A percentile compares a stretch with the other conserved stretches of the same genome.
Conservation (phyloP, 2,888 invertebrate genomes). For the Nowickia ferox region DNA sequence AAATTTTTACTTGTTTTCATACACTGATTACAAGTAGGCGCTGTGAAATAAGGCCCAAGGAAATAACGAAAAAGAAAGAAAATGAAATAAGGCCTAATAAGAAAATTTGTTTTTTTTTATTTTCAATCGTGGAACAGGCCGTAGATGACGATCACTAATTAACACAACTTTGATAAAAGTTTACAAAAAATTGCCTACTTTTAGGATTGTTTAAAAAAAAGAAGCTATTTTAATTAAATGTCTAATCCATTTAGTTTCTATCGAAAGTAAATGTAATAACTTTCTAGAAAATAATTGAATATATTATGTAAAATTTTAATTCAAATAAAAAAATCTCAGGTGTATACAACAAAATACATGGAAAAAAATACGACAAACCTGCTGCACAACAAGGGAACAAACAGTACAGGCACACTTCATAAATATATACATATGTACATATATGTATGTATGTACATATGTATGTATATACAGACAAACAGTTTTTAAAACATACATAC, state of each 20-base stretch:
- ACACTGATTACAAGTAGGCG: too few species aligned
- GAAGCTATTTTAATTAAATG: background rate
- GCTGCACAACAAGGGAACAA: slow-evolving; percentile 10
- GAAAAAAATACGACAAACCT: background rate
- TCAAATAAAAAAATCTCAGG: slow-evolving; percentile 66
- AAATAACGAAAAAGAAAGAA: too few species aligned
- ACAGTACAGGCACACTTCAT: background rate
- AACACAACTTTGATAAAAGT: background rate
- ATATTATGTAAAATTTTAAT: slow-evolving; percentile 55
- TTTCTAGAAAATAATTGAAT: slow-evolving; percentile 32
- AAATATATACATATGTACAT: background rate
- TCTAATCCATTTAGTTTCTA: slow-evolving; percentile 31
- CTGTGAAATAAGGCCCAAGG: too few species aligned
- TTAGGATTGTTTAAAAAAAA: background rate
- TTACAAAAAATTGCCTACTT: background rate
- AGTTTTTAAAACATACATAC: slow-evolving; percentile 45
- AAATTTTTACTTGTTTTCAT: too few species aligned
- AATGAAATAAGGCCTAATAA: too few species aligned
- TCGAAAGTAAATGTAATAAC: slow-evolving; percentile 43
- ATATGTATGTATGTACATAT: too few species aligned
- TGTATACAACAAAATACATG: slow-evolving; percentile 55
- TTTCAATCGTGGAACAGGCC: too few species aligned
- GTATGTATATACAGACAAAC: background rate
- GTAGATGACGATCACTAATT: too few species aligned
- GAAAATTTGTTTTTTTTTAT: too few species aligned